These are phyloP conservation scores for Tupaia tana DNA, from an alignment of 2,113 vertebrate species.

Conservation along the genomic window DNA sequence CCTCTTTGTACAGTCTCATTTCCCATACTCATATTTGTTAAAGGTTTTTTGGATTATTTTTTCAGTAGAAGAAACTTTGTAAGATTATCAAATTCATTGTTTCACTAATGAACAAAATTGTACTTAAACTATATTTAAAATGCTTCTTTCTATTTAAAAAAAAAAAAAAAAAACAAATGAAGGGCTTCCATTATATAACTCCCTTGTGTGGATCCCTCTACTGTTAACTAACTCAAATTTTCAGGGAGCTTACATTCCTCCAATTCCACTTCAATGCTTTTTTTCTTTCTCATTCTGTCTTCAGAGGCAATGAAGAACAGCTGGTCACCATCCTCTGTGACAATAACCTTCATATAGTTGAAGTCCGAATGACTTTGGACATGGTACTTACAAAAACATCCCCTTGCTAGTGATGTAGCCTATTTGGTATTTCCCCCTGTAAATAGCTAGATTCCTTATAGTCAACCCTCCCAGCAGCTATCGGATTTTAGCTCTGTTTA, in stretches of 20 bases:
- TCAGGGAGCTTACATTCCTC: constrained; percentile 70
- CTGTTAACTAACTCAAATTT: constrained; percentile 42
- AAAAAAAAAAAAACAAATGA: background rate
- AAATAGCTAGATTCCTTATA: constrained; percentile 74
- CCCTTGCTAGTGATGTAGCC: constrained; percentile 70
- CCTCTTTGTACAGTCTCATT: background rate
- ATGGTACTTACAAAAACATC: constrained; percentile 72
- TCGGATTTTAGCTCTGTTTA: constrained; percentile 69
- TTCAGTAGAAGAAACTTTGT: background rate
- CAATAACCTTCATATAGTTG: constrained; percentile 59
- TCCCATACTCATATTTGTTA: background rate
- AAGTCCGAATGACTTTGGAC: constrained; percentile 68
- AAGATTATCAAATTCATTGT: background rate
- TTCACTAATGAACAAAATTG: background rate
- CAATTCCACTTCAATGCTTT: constrained; percentile 46
- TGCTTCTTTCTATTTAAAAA: constrained; percentile 3
- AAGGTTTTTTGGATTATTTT: background rate
- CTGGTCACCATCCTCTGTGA: constrained; percentile 63
- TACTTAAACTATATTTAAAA: background rate
- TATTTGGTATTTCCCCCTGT: constrained; percentile 76
- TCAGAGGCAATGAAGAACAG: constrained; percentile 63
- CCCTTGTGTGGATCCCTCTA: background rate
- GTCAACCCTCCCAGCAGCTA: constrained; percentile 31
- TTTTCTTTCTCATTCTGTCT: constrained; percentile 11
- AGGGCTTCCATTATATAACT: constrained; percentile 42